Base-by-base conservation (phyloP, 2,113 vertebrate genomes). In the Plectropomus leopardus region DNA sequence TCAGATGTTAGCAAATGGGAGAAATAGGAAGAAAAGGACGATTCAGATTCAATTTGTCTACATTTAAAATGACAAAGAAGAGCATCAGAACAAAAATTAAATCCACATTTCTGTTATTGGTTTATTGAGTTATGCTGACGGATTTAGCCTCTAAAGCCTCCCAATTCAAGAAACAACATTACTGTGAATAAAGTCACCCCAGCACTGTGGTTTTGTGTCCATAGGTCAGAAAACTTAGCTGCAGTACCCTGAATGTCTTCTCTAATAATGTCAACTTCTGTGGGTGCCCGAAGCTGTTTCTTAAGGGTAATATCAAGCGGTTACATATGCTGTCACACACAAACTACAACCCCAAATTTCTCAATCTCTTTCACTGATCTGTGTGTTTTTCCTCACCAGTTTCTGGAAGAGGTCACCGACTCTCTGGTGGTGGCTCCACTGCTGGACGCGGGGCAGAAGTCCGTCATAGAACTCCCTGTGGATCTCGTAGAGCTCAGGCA, bases 341-440 rank as follows among this genome's bases (percentile, higher is more conserved):
- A 68, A 50, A 45, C 32, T 42, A 60, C 23, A 70, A 48, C n/a
- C 54, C 55, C 36, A 42, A 24, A 55, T 3, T 3, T 14, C 17
- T 45, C 30, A n/a, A 53, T 17, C 17, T 6, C 15, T 19, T 34
- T 6, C 5, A 76, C 11, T 30, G 15, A n/a, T 70, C 9, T 28
- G 19, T 26, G 28, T 70, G 21, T 55, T 42, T 28, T 21, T 16
- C 21, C 97, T 95, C 89, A 99, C 98, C 96, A 99, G 89, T 91
- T 98, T 99, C 91, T 99, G 98, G 95, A 99, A 99, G 85, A 99
- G 98, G 91, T 99, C 98, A 9, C 98, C 98, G 0, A 99, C 98
- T 1, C 97, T 94, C 73, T 99, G 98, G 92, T 98, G 97, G 92
- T 97, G 97, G 85, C 97, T 96, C 98, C 98, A 99, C 89, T 98